Base-by-base conservation (phyloP, 1,140 invertebrate genomes). In the Plodia interpunctella region DNA sequence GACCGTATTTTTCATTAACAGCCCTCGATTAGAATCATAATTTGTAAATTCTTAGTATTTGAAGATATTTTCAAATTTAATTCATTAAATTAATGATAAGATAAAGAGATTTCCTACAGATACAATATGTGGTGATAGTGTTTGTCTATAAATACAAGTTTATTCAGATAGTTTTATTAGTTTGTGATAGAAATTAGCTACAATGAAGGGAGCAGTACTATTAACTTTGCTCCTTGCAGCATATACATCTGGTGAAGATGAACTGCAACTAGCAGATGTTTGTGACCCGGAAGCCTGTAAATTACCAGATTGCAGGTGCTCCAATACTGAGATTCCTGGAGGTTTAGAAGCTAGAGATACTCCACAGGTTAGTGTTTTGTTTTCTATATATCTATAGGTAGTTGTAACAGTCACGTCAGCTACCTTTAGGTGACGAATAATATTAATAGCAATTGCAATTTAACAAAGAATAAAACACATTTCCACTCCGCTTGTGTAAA, bases 271-370 rank as follows among this genome's bases (percentile, higher is more conserved):
- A 18, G 67, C 67, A 0, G 66, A 60, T 21, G 13, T 44, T 10
- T 79, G 76, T 35, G 57, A 73, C 15, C 32, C 54, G 19, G 68
- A 73, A 38, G 15, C 55, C 5, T 79, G 76, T 49, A 49, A 67
- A n/a, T 53, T 75, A 6, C 90, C 91, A 5, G 66, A 85, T 38
- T 92, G 90, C 63, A 77, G 83, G 30, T 91, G 91, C 67, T 81
- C 85, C 11, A 69, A 68, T 0, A 83, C 77, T 4, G 66, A 78
- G 5, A 83, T 87, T 64, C 90, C 91, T 51, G 74, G 72, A 44
- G 74, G 70, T 15, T 55, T 91, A 30, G 28, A 61, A 44, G 54
- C 70, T 30, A 69, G 70, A 44, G 68, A 88, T 57, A 83, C 73
- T 10, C 90, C 90, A 38, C 87, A 90, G 70, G 87, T 89, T 71